Percentiles rank a stretch among this genome's conserved stretches.
phyloP scores from a whole-genome alignment of 1,140 invertebrate genomes.

The Globodera ellingtonae region DNA sequence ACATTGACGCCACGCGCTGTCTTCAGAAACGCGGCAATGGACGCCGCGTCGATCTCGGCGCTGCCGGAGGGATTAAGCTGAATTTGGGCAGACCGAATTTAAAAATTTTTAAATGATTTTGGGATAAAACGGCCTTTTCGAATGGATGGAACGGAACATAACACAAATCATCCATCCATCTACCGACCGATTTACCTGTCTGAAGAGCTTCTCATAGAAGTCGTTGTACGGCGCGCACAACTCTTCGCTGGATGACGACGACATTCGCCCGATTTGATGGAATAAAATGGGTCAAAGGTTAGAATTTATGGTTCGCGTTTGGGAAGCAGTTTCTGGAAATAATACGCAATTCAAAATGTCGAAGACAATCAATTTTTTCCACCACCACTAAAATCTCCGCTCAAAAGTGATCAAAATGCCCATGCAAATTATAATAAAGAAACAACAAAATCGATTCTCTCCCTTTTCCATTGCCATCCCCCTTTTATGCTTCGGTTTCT shows the following conservation, averaged over 20 bases:
- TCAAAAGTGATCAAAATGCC: too few relatives aligned
- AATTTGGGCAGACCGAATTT: background rate
- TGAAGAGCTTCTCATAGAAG: constrained; percentile 14
- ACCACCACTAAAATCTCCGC: too few relatives aligned
- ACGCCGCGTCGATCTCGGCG: constrained; percentile 1
- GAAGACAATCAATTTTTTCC: too few relatives aligned
- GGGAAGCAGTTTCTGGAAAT: too few relatives aligned
- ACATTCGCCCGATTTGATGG: constrained; percentile 5
- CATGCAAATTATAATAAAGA: too few relatives aligned
- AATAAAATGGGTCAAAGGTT: background rate
- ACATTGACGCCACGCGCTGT: constrained; percentile 16
- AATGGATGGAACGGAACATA: too few relatives aligned
- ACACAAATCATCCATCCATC: background rate
- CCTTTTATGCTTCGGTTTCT: too few relatives aligned
- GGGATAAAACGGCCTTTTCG: background rate
- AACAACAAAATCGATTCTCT: too few relatives aligned
- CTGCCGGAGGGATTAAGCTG: constrained; percentile 15
- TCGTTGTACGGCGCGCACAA: constrained; percentile 1
- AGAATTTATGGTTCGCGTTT: background rate
- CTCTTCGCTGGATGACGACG: background rate
- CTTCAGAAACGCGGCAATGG: constrained; percentile 21
- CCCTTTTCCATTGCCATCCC: too few relatives aligned
- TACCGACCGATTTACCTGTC: background rate
- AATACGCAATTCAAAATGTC: too few relatives aligned
- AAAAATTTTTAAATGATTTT: background rate